A percentile compares a stretch with the other conserved stretches of the same genome.
phyloP scores from a whole-genome alignment of 2,888 invertebrate genomes.

The Tachina fera region DNA sequence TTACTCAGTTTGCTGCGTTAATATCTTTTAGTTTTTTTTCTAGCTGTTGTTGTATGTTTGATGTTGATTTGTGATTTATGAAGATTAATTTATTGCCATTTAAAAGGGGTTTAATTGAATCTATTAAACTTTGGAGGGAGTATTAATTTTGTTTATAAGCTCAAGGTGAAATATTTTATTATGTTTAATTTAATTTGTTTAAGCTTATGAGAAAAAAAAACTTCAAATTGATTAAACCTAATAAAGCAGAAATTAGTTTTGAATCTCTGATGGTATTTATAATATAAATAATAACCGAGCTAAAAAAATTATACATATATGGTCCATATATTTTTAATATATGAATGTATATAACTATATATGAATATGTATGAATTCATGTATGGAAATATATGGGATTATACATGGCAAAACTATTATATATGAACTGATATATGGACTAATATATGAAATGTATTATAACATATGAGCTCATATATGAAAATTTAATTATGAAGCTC shows the following conservation, averaged over 20 bases:
- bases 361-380: too few relatives aligned
- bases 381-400: too few relatives aligned
- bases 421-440: too few relatives aligned
- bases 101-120: slow-evolving; percentile 75
- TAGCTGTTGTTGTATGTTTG: slow-evolving; percentile 55
- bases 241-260: not conserved
- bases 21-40: slow-evolving; percentile 45
- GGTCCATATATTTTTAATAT: too few relatives aligned
- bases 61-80: slow-evolving; percentile 81
- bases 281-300: too few relatives aligned
- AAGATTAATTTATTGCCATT: slow-evolving; percentile 80
- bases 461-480: too few relatives aligned
- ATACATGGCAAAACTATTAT: too few relatives aligned
- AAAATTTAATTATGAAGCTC: too few relatives aligned
- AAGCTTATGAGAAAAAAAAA: not conserved
- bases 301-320: too few relatives aligned
- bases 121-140: slow-evolving; percentile 36
- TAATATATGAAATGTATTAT: too few relatives aligned
- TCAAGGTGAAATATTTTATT: slow-evolving; percentile 53
- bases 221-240: not conserved
- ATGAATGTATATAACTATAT: too few relatives aligned
- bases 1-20: slow-evolving; percentile 64
- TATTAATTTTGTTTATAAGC: slow-evolving; percentile 30
- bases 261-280: not conserved
- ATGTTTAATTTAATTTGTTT: slow-evolving; percentile 34